phyloP scores from a whole-genome alignment of 2,113 vertebrate genomes.

The Cepphus grylle region DNA sequence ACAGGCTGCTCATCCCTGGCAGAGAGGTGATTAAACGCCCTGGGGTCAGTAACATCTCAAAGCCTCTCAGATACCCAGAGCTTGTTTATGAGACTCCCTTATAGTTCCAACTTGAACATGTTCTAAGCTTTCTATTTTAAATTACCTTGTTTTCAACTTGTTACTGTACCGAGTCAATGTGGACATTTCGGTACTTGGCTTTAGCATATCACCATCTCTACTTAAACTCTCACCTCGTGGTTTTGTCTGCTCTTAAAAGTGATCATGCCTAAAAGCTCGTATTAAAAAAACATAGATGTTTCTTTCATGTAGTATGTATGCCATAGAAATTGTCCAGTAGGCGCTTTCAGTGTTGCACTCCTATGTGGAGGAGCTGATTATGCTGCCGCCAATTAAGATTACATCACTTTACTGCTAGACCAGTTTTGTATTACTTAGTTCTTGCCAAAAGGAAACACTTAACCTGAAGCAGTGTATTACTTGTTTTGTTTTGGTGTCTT shows the following conservation, averaged over 20 bases:
- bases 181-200: background rate
- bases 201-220: background rate
- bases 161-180: background rate
- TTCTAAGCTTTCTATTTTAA: background rate
- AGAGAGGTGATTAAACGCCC: background rate
- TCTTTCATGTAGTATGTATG: background rate
- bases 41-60: background rate
- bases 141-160: background rate
- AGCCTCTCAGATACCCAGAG: background rate
- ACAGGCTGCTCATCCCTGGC: background rate
- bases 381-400: background rate
- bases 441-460: slow-evolving; percentile 30
- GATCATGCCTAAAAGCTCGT: background rate
- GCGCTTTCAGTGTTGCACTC: background rate
- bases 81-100: background rate
- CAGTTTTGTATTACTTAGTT: background rate
- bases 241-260: background rate
- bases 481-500: slow-evolving; percentile 5
- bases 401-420: background rate
- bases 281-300: background rate
- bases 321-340: background rate
- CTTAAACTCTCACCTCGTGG: background rate
- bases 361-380: background rate
- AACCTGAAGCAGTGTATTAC: background rate
- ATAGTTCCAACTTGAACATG: background rate